These are phyloP conservation scores for Dinomys branickii DNA, from an alignment of 2,113 vertebrate species.

Conservation along the genomic window DNA sequence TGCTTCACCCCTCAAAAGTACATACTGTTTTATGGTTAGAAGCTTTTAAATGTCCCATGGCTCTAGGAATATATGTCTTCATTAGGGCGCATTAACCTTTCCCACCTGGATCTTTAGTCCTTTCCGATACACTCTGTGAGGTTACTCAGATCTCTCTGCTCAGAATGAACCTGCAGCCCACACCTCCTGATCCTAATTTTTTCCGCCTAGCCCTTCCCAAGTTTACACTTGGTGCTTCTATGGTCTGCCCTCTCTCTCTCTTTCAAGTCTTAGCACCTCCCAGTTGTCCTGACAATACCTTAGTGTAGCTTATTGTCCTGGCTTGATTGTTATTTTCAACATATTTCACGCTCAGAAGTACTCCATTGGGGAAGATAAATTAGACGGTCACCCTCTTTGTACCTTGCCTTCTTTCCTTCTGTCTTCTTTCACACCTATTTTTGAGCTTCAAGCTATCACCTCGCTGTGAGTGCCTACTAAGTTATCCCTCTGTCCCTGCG, in stretches of 20 bases:
- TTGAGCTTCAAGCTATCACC: neutral
- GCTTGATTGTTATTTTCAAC: neutral
- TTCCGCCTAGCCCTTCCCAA: neutral
- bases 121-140: neutral
- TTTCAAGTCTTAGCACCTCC: neutral
- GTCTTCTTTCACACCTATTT: slow-evolving; percentile 2
- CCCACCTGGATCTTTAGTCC: neutral
- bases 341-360: slow-evolving; percentile 18
- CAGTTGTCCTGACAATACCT: neutral
- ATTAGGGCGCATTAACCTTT: neutral
- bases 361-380: neutral
- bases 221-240: neutral
- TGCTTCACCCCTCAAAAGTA: slow-evolving; percentile 24
- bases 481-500: neutral
- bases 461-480: neutral
- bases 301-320: neutral
- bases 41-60: neutral
- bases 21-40: neutral
- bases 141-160: neutral
- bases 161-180: neutral
- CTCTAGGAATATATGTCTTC: neutral
- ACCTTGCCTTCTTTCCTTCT: neutral
- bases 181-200: neutral
- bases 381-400: neutral
- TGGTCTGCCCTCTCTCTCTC: neutral